Evolutionary conservation across 2,113 vertebrate genomes (phyloP).

Genomic region (Mugil cephalus): DNA sequence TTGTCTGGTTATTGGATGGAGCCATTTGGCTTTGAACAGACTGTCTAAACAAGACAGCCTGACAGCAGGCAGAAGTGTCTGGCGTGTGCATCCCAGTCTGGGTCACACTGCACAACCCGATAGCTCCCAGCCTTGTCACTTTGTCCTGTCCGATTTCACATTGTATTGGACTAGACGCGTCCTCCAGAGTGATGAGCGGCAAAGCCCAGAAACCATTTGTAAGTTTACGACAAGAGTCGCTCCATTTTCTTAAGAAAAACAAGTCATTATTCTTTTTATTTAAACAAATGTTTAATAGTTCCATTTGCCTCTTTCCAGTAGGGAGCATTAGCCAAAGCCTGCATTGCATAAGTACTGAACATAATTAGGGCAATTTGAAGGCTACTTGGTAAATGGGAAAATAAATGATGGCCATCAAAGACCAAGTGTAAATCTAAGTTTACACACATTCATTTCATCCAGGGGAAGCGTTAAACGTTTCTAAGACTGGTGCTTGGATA

Average conservation of each 20-base stretch:
- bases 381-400: slow-evolving; percentile 66
- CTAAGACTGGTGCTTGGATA: slow-evolving; percentile 26
- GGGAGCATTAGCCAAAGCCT: slow-evolving; percentile 50
- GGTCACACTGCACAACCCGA: slow-evolving; percentile 40
- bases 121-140: slow-evolving; percentile 45
- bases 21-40: slow-evolving; percentile 66
- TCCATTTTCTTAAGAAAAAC: slow-evolving; percentile 37
- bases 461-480: slow-evolving; percentile 45
- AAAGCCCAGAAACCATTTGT: slow-evolving; percentile 38
- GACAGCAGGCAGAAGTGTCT: slow-evolving; percentile 77
- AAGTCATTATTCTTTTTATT: slow-evolving; percentile 66
- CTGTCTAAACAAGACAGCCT: slow-evolving; percentile 78
- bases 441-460: slow-evolving; percentile 63
- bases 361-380: slow-evolving; percentile 72
- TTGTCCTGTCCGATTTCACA: slow-evolving; percentile 46
- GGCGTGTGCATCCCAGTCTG: slow-evolving; percentile 64
- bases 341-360: slow-evolving; percentile 60
- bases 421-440: slow-evolving; percentile 66
- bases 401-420: slow-evolving; percentile 62
- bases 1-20: slow-evolving; percentile 63
- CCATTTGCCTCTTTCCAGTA: slow-evolving; percentile 63
- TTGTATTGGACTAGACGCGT: slow-evolving; percentile 51
- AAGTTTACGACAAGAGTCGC: slow-evolving; percentile 41
- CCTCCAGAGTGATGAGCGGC: slow-evolving; percentile 40
- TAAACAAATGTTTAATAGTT: slow-evolving; percentile 72